Evolutionary conservation across 2,113 vertebrate genomes (phyloP).

Genomic region (Chaetura pelagica): DNA sequence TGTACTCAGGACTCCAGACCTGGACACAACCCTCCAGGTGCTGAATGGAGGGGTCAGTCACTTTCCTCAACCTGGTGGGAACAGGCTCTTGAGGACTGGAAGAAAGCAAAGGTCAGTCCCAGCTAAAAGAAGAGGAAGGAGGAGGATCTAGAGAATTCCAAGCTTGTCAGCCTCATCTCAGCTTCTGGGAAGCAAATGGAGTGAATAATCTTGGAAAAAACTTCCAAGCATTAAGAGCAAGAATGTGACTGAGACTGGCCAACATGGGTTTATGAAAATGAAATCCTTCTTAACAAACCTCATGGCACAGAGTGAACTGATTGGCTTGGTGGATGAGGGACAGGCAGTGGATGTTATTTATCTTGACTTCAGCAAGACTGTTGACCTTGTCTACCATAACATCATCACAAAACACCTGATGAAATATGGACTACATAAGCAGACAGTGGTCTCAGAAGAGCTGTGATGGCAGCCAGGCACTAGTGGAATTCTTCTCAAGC

Average conservation of each 20-base stretch:
- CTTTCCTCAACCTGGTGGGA: too few species aligned
- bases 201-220: background rate
- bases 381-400: background rate
- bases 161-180: too few species aligned
- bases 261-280: background rate
- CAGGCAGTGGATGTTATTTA: too few species aligned
- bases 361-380: background rate
- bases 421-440: background rate
- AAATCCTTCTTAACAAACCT: background rate
- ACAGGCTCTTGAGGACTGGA: too few species aligned
- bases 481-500: background rate
- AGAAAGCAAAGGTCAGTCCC: too few species aligned
- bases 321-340: background rate
- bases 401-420: background rate
- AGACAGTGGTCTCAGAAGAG: background rate
- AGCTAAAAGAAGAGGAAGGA: too few species aligned
- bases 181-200: too few species aligned
- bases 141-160: too few species aligned
- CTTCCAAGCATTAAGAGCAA: background rate
- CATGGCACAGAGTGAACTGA: background rate
- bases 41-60: too few species aligned
- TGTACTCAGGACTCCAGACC: background rate
- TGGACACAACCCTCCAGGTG: background rate
- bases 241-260: background rate
- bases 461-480: background rate